Conservation (phyloP, 2,888 invertebrate genomes). For the Protophormia terraenovae region DNA sequence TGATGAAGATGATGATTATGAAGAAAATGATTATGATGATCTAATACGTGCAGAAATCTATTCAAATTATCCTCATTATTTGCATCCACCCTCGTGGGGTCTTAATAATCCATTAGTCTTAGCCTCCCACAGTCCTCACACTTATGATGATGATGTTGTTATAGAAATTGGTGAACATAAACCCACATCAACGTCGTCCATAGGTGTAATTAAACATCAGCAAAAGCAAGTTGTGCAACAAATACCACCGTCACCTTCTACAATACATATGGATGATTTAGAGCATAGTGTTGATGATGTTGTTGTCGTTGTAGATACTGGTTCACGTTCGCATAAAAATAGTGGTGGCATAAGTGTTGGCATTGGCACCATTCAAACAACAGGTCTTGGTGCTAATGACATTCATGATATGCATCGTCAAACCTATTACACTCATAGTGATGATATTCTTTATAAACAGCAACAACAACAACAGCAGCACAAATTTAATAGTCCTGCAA, state of each 20-base stretch:
- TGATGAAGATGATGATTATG: conserved; percentile 72
- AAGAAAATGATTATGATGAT: conserved; percentile 83
- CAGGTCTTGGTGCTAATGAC: conserved; percentile 56
- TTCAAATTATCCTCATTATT: conserved; percentile 83
- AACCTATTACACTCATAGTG: conserved; percentile 60
- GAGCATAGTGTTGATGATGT: conserved; percentile 75
- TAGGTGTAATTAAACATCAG: conserved; percentile 59
- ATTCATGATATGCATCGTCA: conserved; percentile 64
- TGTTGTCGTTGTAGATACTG: conserved; percentile 74
- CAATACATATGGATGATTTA: conserved; percentile 68
- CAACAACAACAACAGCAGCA: conserved; percentile 64
- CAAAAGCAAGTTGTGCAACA: conserved; percentile 62
- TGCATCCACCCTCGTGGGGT: conserved; percentile 83
- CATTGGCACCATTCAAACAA: conserved; percentile 65
- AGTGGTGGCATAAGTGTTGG: conserved; percentile 66
- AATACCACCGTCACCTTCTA: conserved; percentile 44
- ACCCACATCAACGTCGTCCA: conserved; percentile 53
- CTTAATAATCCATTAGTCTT: conserved; percentile 80
- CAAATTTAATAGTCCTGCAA: conserved; percentile 52
- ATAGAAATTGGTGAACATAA: conserved; percentile 74
- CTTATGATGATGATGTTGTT: conserved; percentile 78
- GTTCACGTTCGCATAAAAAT: conserved; percentile 57
- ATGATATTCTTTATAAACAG: conserved; percentile 55
- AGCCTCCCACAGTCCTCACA: conserved; percentile 81
- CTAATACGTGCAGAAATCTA: conserved; percentile 83